Base-by-base conservation (phyloP, 1,140 invertebrate genomes). In the Dermatophagoides farinae region DNA sequence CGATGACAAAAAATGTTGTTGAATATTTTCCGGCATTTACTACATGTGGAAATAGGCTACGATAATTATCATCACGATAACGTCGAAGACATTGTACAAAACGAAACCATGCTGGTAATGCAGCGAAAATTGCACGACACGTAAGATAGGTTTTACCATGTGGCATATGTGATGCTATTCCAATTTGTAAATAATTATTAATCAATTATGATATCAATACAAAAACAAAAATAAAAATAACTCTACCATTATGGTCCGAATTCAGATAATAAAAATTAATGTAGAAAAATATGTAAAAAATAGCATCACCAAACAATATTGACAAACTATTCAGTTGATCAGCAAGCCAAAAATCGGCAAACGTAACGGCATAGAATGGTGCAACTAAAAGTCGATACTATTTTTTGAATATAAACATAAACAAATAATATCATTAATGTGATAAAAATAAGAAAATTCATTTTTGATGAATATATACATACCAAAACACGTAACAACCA, bases 341-440 rank as follows among this genome's bases (percentile, higher is more conserved):
- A 38, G 90, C 95, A 66, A 99, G 78, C 96, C 96, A 99, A 79
- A 99, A 99, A 75, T 99, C 95, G 37, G 95, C 91, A 73, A 99
- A 99, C 49, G 85, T 82, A 6, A 99, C 95, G 68, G 87, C 86
- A 64, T 87, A 85, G 68, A 97, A 95, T 43, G 95, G 95, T 0
- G 93, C 87, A 18, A 85, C 80, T 46, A 96, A 64, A 39, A 92
- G 86, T 58, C 88, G 78, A 64, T 82, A 82, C 87, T 76, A 65
- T 53, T n/a, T n/a, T n/a, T n/a, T 69, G 68, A 38, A 57, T 63
- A 44, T 39, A 60, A 60, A 55, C 20, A 85, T 49, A 66, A 51
- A 64, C 18, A 64, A n/a, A 38, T 20, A 0, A 18, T 46, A 23
- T 47, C 16, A 18, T n/a, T n/a, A n/a, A n/a, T n/a, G n/a, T 43